Evolutionary conservation across 2,888 invertebrate genomes (phyloP).

Genomic region (Dusona sp.): DNA sequence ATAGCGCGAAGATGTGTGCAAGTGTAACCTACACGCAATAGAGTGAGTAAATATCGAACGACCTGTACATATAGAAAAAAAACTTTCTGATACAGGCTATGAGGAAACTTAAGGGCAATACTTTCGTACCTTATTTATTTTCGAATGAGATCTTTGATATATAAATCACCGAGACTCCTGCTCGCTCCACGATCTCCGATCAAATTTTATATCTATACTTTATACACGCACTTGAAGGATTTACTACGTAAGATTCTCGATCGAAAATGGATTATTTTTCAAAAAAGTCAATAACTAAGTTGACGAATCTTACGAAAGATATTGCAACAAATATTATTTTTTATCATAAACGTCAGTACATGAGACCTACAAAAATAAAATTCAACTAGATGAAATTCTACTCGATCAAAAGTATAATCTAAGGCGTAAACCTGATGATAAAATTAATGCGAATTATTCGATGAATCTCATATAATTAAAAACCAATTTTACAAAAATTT

Average conservation of each 20-base stretch:
- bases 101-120: slow-evolving; percentile 21
- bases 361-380: background rate
- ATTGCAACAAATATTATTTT: background rate
- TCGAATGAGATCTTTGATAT: slow-evolving; percentile 8
- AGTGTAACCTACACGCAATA: slow-evolving; percentile 14
- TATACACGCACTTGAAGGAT: background rate
- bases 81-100: slow-evolving; percentile 8
- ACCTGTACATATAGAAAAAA: slow-evolving; percentile 4
- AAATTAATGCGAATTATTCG: no score
- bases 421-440: background rate
- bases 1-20: background rate
- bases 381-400: background rate
- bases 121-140: slow-evolving; percentile 42
- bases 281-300: background rate
- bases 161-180: slow-evolving; percentile 2
- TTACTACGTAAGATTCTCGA: background rate
- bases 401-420: background rate
- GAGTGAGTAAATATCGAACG: slow-evolving; percentile 9
- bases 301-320: background rate
- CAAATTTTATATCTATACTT: slow-evolving; percentile 10
- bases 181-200: background rate
- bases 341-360: background rate
- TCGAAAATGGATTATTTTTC: slow-evolving; percentile 5
- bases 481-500: background rate
- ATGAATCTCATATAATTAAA: background rate